Evolutionary conservation across 2,888 invertebrate species (phyloP).

Genomic region (Macaria liturata): DNA sequence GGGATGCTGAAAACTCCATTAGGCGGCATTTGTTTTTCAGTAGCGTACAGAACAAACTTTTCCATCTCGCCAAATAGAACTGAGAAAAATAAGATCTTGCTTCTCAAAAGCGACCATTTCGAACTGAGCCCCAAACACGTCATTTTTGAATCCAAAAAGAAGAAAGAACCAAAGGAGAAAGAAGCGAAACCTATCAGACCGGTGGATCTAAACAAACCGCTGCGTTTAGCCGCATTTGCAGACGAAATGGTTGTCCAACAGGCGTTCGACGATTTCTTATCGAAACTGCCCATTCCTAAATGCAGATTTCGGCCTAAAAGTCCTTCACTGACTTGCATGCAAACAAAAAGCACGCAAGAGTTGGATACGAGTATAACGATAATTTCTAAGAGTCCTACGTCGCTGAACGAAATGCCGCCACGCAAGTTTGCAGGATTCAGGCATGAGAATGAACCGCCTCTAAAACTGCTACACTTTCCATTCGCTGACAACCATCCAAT

Average conservation of each 20-base stretch:
- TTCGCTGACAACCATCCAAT: conserved; percentile 89
- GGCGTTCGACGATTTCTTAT: conserved; percentile 65
- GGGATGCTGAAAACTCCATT: conserved; percentile 95
- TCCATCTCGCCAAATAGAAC: conserved; percentile 93
- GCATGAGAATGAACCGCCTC: conserved; percentile 84
- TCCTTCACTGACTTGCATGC: conserved; percentile 37
- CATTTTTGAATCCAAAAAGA: conserved; percentile 83
- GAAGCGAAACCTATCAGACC: conserved; percentile 52
- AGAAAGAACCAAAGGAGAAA: conserved; percentile 75
- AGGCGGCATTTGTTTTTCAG: conserved; percentile 92
- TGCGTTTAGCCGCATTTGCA: conserved; percentile 90
- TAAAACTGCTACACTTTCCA: conserved; percentile 88
- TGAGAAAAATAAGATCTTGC: conserved; percentile 86
- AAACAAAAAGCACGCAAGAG: conserved; percentile 68
- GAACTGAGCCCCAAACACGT: conserved; percentile 88
- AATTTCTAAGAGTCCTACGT: conserved; percentile 67
- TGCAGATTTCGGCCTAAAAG: conserved; percentile 58
- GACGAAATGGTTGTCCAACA: conserved; percentile 71
- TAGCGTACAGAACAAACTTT: conserved; percentile 95
- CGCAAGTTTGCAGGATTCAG: conserved; percentile 72
- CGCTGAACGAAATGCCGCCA: conserved; percentile 65
- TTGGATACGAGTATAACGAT: conserved; percentile 45
- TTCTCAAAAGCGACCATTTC: conserved; percentile 97
- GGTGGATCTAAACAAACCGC: conserved; percentile 87
- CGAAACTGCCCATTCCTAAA: conserved; percentile 65